Evolutionary conservation across 2,888 invertebrate genomes (phyloP).

Genomic region (Tipula helvola): DNA sequence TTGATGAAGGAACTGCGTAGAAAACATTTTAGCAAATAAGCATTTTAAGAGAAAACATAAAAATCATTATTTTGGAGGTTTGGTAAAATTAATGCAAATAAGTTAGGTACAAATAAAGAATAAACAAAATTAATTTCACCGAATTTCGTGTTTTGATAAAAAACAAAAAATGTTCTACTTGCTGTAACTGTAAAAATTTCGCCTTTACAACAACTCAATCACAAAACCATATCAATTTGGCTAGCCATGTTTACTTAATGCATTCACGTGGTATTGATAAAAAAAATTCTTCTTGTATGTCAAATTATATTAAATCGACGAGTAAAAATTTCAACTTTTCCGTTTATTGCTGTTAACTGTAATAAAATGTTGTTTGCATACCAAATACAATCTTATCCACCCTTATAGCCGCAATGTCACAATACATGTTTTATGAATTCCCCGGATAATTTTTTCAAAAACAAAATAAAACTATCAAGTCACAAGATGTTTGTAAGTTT

Average conservation of each 20-base stretch:
- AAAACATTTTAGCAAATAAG: too few species aligned
- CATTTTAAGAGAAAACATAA: too few species aligned
- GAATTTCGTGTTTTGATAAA: too few species aligned
- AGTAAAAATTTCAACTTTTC: not conserved
- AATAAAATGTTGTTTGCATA: not conserved
- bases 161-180: too few species aligned
- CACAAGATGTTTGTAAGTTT: not conserved
- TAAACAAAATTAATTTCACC: too few species aligned
- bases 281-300: not conserved
- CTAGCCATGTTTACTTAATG: not conserved
- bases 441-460: not conserved
- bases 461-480: not conserved
- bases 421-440: not conserved
- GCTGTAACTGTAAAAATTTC: not conserved
- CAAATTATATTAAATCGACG: not conserved
- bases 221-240: not conserved
- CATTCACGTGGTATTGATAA: not conserved
- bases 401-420: not conserved
- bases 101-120: too few species aligned
- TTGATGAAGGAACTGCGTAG: too few species aligned
- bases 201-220: not conserved
- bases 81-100: too few species aligned
- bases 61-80: too few species aligned
- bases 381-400: not conserved
- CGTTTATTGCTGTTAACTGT: not conserved